Conservation (phyloP, 2,888 invertebrate genomes). For the Diploptera punctata region DNA sequence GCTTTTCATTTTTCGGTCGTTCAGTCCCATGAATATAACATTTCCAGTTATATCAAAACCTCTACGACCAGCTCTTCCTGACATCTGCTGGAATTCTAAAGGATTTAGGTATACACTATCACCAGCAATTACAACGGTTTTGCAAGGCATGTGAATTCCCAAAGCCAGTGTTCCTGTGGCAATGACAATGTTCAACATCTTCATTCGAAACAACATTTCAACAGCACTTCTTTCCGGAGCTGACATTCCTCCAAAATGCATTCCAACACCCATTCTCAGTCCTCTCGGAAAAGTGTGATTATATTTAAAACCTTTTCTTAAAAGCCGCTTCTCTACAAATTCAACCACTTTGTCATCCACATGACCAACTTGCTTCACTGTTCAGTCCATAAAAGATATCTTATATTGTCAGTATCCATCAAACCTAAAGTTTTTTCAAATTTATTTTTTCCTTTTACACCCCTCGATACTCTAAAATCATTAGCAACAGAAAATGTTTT, state of each 20-base stretch:
- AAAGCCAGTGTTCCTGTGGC: slow-evolving; percentile 46
- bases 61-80: slow-evolving; percentile 35
- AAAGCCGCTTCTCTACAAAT: slow-evolving; percentile 43
- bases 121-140: slow-evolving; percentile 45
- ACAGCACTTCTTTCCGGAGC: slow-evolving; percentile 49
- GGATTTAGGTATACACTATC: slow-evolving; percentile 45
- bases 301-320: slow-evolving; percentile 8
- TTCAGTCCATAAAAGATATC: not conserved
- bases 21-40: slow-evolving; percentile 34
- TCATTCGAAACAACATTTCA: slow-evolving; percentile 51
- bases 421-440: not conserved
- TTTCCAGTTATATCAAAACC: slow-evolving; percentile 29
- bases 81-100: slow-evolving; percentile 44
- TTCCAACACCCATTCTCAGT: slow-evolving; percentile 48
- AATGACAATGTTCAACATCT: slow-evolving; percentile 44
- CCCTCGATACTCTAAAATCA: no score
- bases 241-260: slow-evolving; percentile 51
- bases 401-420: not conserved
- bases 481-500: no score
- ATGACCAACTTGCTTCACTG: slow-evolving; percentile 40
- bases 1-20: slow-evolving; percentile 24
- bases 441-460: not conserved
- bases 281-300: slow-evolving; percentile 21
- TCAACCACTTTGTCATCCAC: slow-evolving; percentile 42
- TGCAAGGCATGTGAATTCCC: slow-evolving; percentile 48